These are phyloP conservation scores for Apeira syringaria DNA, from an alignment of 2,888 invertebrate genomes.

Conservation along the genomic window DNA sequence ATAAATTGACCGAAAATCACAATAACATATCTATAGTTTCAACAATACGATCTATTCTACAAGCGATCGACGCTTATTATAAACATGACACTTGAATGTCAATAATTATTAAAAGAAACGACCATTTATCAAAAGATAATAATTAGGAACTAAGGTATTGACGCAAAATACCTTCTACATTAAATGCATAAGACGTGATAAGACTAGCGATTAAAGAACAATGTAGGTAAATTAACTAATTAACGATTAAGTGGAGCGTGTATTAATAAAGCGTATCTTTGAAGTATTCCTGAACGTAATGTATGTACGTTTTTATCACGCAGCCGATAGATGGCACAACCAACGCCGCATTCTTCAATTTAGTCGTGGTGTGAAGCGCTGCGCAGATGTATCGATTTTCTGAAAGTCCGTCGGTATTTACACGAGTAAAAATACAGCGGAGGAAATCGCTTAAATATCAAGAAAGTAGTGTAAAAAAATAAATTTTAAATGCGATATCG, in stretches of 20 bases:
- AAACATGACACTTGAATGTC: too few relatives aligned
- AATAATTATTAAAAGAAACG: too few relatives aligned
- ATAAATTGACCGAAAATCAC: too few relatives aligned
- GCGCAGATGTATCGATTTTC: slow-evolving; percentile 79
- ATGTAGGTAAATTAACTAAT: too few relatives aligned
- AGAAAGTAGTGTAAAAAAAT: slow-evolving; percentile 2
- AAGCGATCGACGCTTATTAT: too few relatives aligned
- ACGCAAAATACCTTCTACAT: too few relatives aligned
- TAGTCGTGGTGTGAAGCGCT: slow-evolving; percentile 65
- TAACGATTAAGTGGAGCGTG: slow-evolving; percentile 4
- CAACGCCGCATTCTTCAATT: slow-evolving; percentile 37
- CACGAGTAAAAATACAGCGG: slow-evolving; percentile 53
- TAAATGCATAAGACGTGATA: too few relatives aligned
- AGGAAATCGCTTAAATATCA: slow-evolving; percentile 26
- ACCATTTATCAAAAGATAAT: too few relatives aligned
- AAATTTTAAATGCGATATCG: background rate
- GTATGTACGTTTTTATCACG: slow-evolving; percentile 9
- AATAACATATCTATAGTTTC: too few relatives aligned
- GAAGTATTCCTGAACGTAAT: slow-evolving; percentile 10
- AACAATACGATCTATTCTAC: too few relatives aligned
- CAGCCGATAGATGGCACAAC: slow-evolving; percentile 61
- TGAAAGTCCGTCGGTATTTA: slow-evolving; percentile 54
- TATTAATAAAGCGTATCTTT: slow-evolving; percentile 11
- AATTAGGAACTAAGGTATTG: too few relatives aligned
- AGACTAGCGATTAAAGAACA: too few relatives aligned